Percentiles rank a stretch among this genome's conserved stretches.
These are phyloP conservation scores for Echinometra lucunter DNA, from an alignment of 53 echinoderm and acorn worm genomes.

Conservation along the genomic window DNA sequence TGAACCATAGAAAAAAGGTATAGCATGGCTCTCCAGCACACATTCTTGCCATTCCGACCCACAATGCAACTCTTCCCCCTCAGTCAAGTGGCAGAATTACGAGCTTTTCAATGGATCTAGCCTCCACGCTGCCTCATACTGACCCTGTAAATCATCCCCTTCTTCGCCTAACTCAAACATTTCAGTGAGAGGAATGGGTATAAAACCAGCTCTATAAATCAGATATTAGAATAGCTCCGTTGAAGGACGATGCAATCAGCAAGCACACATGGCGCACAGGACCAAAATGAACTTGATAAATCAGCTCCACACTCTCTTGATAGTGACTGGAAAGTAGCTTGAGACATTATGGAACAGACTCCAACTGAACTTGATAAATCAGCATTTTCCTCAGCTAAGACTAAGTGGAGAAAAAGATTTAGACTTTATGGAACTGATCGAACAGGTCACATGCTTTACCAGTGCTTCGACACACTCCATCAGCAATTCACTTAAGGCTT, in stretches of 20 bases:
- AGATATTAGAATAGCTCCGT: not conserved
- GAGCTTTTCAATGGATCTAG: not conserved
- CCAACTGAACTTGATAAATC: too few relatives aligned
- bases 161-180: not conserved
- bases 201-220: constrained; percentile 9
- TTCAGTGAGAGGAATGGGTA: not conserved
- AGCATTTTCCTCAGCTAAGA: too few relatives aligned
- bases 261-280: not conserved
- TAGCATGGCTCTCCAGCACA: not conserved
- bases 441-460: not conserved
- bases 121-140: not conserved
- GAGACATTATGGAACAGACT: not conserved
- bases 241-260: not conserved
- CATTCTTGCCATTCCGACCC: constrained; percentile 16
- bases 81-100: not conserved
- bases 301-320: not conserved
- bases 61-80: not conserved
- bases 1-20: not conserved
- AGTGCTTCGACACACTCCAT: too few relatives aligned
- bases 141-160: constrained; percentile 8
- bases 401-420: too few relatives aligned
- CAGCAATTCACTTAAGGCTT: too few relatives aligned
- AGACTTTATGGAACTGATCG: not conserved
- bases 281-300: not conserved
- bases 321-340: not conserved